Evolutionary conservation across 2,888 invertebrate genomes (phyloP).

Genomic region (Apoderus coryli): DNA sequence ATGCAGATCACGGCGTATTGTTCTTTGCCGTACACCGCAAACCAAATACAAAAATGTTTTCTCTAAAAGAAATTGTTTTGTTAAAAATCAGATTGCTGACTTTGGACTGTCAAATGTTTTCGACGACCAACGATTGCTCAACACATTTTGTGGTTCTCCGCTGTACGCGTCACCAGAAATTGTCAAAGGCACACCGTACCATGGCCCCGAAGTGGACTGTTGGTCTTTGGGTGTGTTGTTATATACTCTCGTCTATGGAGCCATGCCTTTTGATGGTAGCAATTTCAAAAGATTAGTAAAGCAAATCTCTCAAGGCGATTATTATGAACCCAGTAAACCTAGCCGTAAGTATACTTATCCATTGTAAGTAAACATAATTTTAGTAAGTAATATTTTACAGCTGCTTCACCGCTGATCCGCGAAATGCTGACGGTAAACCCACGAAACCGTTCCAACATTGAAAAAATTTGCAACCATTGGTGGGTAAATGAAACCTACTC

Average conservation of each 20-base stretch:
- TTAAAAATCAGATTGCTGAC: slow-evolving; percentile 72
- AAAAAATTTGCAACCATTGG: slow-evolving; percentile 90
- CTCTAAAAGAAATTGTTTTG: too few species aligned
- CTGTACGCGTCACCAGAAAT: slow-evolving; percentile 96
- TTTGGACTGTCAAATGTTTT: slow-evolving; percentile 97
- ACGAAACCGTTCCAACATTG: slow-evolving; percentile 75
- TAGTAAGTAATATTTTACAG: slow-evolving; percentile 36
- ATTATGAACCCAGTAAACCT: slow-evolving; percentile 89
- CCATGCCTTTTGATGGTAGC: slow-evolving; percentile 98
- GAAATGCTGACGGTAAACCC: slow-evolving; percentile 92
- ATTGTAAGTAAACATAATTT: not conserved
- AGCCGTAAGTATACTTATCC: slow-evolving; percentile 52
- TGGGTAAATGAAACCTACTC: slow-evolving; percentile 88
- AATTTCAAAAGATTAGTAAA: slow-evolving; percentile 94
- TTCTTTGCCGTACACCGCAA: too few species aligned
- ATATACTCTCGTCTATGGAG: slow-evolving; percentile 96
- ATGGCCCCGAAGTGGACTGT: slow-evolving; percentile 91
- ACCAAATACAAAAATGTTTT: too few species aligned
- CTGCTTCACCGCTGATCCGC: slow-evolving; percentile 84
- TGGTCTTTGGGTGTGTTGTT: slow-evolving; percentile 94
- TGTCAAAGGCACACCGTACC: slow-evolving; percentile 90
- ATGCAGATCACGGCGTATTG: too few species aligned
- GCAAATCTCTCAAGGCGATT: slow-evolving; percentile 95
- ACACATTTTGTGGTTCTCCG: slow-evolving; percentile 93
- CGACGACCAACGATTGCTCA: slow-evolving; percentile 69